These are phyloP conservation scores for Muscicapa comitata DNA, from an alignment of 2,797 vertebrate species.

Conservation along the genomic window DNA sequence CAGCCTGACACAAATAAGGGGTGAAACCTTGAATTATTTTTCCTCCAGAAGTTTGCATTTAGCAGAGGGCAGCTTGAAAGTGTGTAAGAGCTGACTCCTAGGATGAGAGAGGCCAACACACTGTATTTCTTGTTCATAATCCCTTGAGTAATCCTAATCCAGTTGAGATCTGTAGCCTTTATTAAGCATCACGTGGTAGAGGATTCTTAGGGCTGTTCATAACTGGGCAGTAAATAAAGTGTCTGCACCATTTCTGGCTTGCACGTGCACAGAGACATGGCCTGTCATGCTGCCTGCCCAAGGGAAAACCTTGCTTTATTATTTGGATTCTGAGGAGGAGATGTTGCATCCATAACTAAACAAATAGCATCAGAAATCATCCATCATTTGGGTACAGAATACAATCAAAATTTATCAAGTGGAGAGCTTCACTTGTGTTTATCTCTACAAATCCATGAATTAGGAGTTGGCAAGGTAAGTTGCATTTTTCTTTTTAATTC, in stretches of 20 bases:
- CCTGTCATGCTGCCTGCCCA: background rate
- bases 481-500: background rate
- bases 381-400: background rate
- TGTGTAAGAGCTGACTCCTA: background rate
- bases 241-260: fast-evolving
- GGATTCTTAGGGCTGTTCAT: constrained; percentile 48
- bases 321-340: background rate
- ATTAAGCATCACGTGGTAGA: constrained; percentile 71
- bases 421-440: background rate
- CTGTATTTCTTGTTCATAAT: constrained; percentile 33
- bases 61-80: background rate
- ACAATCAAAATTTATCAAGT: background rate
- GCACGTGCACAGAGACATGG: background rate
- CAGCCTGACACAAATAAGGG: background rate
- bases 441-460: background rate
- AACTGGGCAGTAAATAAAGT: constrained; percentile 17
- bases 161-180: constrained; percentile 71
- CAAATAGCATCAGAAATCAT: background rate
- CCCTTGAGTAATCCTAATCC: constrained; percentile 81
- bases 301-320: background rate
- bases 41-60: background rate
- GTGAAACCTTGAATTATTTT: background rate
- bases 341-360: background rate
- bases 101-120: background rate
- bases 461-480: constrained; percentile 16